Percentiles rank a stretch among this genome's conserved stretches.
phyloP scores from a whole-genome alignment of 2,888 invertebrate species.

The Sinohyriopsis cumingii region DNA sequence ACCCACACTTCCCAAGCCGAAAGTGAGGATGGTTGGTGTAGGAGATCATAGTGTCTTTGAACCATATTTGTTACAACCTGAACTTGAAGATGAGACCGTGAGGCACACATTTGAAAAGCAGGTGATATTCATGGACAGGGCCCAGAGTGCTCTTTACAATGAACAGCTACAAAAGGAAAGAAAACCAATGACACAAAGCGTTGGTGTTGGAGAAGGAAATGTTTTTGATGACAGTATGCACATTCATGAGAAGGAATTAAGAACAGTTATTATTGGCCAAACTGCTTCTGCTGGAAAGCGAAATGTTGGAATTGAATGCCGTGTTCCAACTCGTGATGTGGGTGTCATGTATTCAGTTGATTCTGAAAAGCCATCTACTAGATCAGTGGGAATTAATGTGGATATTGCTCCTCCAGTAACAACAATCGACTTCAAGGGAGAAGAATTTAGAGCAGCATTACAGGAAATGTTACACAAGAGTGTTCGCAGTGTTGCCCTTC shows the following conservation, averaged over 20 bases:
- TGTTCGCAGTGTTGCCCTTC: conserved; percentile 62
- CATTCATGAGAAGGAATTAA: conserved; percentile 69
- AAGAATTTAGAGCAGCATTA: conserved; percentile 59
- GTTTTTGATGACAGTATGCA: conserved; percentile 67
- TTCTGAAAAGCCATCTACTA: conserved; percentile 57
- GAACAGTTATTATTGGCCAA: conserved; percentile 68
- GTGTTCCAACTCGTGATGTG: conserved; percentile 66
- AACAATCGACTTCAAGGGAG: conserved; percentile 58
- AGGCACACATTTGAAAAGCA: conserved; percentile 39
- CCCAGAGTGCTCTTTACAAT: conserved; percentile 35
- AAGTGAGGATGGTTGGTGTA: conserved; percentile 53
- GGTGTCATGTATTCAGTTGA: conserved; percentile 67
- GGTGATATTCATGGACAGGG: conserved; percentile 43
- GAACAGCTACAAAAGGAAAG: conserved; percentile 27
- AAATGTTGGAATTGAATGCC: conserved; percentile 65
- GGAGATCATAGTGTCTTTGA: conserved; percentile 64
- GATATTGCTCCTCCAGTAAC: conserved; percentile 54
- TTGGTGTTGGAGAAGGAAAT: conserved; percentile 78
- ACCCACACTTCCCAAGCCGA: conserved; percentile 44
- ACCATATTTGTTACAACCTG: conserved; percentile 59
- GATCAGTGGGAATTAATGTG: conserved; percentile 66
- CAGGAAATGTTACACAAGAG: conserved; percentile 62
- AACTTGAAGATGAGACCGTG: conserved; percentile 49
- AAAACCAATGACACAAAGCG: conserved; percentile 73
- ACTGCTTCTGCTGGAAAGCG: conserved; percentile 49